Percentiles rank a stretch among this genome's conserved stretches.
phyloP scores from a whole-genome alignment of 1,140 invertebrate species.

The Oscheius sp. region DNA sequence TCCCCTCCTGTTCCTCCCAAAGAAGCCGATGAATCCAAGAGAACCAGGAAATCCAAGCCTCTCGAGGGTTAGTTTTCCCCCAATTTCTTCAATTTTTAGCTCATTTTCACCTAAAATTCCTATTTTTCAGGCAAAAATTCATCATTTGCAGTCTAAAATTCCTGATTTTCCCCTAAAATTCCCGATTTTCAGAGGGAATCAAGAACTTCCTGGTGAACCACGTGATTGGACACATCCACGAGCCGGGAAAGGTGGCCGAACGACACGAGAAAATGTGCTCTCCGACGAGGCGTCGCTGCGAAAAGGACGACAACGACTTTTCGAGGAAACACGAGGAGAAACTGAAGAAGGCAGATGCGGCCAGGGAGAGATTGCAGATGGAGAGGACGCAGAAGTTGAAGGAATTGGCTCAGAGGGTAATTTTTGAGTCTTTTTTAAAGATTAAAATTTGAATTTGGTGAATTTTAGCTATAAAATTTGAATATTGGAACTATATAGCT shows the following conservation, averaged over 20 bases:
- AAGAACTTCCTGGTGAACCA: slow-evolving; percentile 2
- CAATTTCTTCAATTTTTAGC: no score
- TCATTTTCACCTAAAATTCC: no score
- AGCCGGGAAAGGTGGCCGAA: slow-evolving; percentile 21
- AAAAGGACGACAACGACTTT: slow-evolving; percentile 30
- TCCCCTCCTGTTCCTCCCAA: no score
- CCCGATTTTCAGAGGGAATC: background rate
- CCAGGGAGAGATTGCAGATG: slow-evolving; percentile 42
- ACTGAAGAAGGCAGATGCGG: slow-evolving; percentile 48
- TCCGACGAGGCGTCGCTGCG: slow-evolving; percentile 14
- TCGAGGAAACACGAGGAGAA: slow-evolving; percentile 31
- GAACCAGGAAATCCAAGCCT: no score
- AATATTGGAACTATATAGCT: no score
- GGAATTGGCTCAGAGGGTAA: slow-evolving; percentile 33
- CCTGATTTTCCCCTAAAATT: background rate
- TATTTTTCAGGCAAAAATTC: no score
- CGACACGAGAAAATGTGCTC: slow-evolving; percentile 21
- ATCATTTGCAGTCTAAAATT: no score
- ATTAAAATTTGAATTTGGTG: slow-evolving; percentile 16
- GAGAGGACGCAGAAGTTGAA: slow-evolving; percentile 41
- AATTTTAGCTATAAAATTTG: no score
- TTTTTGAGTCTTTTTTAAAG: background rate
- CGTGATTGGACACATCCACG: slow-evolving; percentile 5
- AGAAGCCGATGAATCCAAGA: no score
- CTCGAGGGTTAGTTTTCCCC: no score